Evolutionary conservation across 2,113 vertebrate species (phyloP).

Genomic region (Lepus americanus): DNA sequence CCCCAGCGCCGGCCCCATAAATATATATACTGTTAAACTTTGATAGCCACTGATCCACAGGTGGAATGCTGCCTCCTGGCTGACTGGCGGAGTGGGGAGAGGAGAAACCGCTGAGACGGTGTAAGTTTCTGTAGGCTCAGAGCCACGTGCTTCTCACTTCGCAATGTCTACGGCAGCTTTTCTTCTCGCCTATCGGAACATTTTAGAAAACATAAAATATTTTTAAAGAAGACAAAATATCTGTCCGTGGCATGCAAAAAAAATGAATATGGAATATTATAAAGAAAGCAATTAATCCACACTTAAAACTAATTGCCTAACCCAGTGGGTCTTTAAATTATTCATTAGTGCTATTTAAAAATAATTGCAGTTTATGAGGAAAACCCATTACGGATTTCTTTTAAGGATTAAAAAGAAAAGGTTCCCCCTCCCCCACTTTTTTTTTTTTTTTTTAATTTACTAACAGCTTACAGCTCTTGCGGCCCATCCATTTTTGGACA

Average conservation of each 20-base stretch:
- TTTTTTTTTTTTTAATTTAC: conserved; percentile 62
- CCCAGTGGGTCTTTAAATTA: conserved; percentile 86
- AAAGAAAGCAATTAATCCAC: conserved; percentile 84
- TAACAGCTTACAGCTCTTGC: conserved; percentile 38
- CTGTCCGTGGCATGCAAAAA: conserved; percentile 72
- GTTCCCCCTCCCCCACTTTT: not conserved
- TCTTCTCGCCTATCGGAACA: conserved; percentile 62
- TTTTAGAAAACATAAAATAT: conserved; percentile 75
- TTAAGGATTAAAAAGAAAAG: conserved; percentile 76
- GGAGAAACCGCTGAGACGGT: not conserved
- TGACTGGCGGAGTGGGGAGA: accelerated
- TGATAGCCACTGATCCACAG: not conserved
- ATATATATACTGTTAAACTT: too few relatives aligned
- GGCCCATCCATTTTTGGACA: conserved; percentile 28
- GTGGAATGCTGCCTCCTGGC: too few relatives aligned
- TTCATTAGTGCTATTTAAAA: conserved; percentile 84
- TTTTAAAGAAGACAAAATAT: conserved; percentile 79
- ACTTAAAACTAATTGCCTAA: conserved; percentile 84
- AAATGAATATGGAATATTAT: conserved; percentile 79
- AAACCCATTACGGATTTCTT: conserved; percentile 80
- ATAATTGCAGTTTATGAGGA: conserved; percentile 84
- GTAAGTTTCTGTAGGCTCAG: not conserved
- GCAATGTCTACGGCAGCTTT: not conserved
- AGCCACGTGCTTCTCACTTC: not conserved
- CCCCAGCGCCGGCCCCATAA: too few relatives aligned